Evolutionary conservation across 2,888 invertebrate genomes (phyloP).

Genomic region (Drosophila picticornis): DNA sequence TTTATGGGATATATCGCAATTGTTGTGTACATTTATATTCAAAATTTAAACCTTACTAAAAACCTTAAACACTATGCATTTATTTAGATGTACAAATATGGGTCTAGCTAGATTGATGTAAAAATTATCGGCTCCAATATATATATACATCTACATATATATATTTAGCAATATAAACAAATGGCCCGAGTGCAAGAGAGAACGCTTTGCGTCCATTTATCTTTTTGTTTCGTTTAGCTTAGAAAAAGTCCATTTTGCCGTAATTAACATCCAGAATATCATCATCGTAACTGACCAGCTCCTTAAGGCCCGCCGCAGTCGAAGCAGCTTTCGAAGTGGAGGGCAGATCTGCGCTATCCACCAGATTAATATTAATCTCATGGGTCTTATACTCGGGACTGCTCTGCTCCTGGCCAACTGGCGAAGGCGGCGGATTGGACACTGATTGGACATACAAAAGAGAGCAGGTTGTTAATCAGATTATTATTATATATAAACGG

Average conservation of each 20-base stretch:
- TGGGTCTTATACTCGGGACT: slow-evolving; percentile 88
- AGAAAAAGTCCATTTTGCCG: slow-evolving; percentile 90
- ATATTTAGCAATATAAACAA: slow-evolving; percentile 26
- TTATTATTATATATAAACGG: background rate
- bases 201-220: slow-evolving; percentile 83
- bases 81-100: slow-evolving; percentile 75
- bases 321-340: slow-evolving; percentile 82
- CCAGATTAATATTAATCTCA: slow-evolving; percentile 84
- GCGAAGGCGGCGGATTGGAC: slow-evolving; percentile 92
- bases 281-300: slow-evolving; percentile 86
- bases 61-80: slow-evolving; percentile 64
- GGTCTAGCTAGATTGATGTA: slow-evolving; percentile 64
- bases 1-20: background rate
- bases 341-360: slow-evolving; percentile 76
- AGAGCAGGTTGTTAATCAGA: background rate
- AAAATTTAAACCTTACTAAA: slow-evolving; percentile 27
- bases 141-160: slow-evolving; percentile 35
- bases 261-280: slow-evolving; percentile 91
- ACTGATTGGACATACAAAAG: slow-evolving; percentile 57
- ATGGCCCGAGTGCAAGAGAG: slow-evolving; percentile 20
- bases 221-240: slow-evolving; percentile 79
- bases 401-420: slow-evolving; percentile 88
- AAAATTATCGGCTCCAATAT: slow-evolving; percentile 45
- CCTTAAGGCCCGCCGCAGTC: slow-evolving; percentile 48
- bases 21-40: slow-evolving; percentile 26